Percentiles rank a stretch among this genome's conserved stretches.
Evolutionary conservation across 2,797 vertebrate species (phyloP).

Genomic region (Holocentrus rufus): DNA sequence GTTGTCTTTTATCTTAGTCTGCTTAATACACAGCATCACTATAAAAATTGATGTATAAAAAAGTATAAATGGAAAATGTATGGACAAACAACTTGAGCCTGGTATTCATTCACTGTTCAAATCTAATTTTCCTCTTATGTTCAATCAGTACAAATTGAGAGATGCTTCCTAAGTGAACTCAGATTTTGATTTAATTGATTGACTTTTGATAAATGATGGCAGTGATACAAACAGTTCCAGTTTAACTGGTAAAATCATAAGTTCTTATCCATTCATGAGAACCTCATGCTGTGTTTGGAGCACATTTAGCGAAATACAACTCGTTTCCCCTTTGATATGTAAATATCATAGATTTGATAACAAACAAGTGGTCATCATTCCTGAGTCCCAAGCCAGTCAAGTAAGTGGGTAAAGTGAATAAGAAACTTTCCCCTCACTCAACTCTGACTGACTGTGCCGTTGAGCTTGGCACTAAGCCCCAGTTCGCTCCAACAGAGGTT

Average conservation of each 20-base stretch:
- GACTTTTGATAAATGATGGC: background rate
- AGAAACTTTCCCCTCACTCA: too few relatives aligned
- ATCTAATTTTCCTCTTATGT: too few relatives aligned
- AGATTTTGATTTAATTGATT: background rate
- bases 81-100: too few relatives aligned
- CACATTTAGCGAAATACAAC: background rate
- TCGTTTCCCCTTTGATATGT: background rate
- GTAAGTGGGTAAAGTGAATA: background rate
- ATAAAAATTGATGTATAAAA: too few relatives aligned
- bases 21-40: too few relatives aligned
- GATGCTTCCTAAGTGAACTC: background rate
- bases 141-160: background rate
- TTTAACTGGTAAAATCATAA: background rate
- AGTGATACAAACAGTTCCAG: background rate
- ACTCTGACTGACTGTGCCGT: too few relatives aligned
- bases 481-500: background rate
- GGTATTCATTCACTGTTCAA: background rate
- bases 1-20: background rate
- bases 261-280: background rate
- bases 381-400: background rate
- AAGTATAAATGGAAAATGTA: too few relatives aligned
- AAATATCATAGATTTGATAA: background rate
- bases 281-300: background rate
- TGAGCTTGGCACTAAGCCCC: background rate
- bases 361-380: background rate